Conservation (phyloP, 2,888 invertebrate species). For the Pristionchus maxplancki region DNA sequence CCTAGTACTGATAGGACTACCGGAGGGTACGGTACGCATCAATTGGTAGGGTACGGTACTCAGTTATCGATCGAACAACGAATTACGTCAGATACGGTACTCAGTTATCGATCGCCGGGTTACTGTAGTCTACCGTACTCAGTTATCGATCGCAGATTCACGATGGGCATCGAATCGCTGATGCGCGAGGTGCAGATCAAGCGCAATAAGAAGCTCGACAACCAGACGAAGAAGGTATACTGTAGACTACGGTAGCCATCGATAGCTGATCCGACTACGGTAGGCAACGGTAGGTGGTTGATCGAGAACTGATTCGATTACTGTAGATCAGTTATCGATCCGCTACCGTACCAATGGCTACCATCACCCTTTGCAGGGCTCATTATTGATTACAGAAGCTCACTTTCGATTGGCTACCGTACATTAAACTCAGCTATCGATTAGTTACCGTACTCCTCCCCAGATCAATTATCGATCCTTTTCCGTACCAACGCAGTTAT, state of each 20-base stretch:
- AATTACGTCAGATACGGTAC: too few relatives aligned
- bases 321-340: background rate
- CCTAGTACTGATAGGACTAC: too few relatives aligned
- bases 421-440: background rate
- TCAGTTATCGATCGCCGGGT: too few relatives aligned
- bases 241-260: background rate
- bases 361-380: too few relatives aligned
- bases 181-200: background rate
- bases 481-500: background rate
- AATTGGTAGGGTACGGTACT: too few relatives aligned
- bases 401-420: background rate
- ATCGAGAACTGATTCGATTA: too few relatives aligned
- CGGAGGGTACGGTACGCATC: too few relatives aligned
- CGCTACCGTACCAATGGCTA: background rate
- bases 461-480: background rate
- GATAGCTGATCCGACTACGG: background rate
- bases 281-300: background rate
- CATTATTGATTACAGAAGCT: too few relatives aligned
- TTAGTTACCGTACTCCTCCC: background rate
- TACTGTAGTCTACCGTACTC: too few relatives aligned
- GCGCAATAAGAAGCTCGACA: conserved; percentile 3
- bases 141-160: background rate
- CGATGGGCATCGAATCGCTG: conserved; percentile 13
- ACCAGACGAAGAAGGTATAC: background rate
- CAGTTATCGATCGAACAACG: too few relatives aligned